These are phyloP conservation scores for Eupithecia subumbrata DNA, from an alignment of 2,888 invertebrate genomes.

Conservation along the genomic window DNA sequence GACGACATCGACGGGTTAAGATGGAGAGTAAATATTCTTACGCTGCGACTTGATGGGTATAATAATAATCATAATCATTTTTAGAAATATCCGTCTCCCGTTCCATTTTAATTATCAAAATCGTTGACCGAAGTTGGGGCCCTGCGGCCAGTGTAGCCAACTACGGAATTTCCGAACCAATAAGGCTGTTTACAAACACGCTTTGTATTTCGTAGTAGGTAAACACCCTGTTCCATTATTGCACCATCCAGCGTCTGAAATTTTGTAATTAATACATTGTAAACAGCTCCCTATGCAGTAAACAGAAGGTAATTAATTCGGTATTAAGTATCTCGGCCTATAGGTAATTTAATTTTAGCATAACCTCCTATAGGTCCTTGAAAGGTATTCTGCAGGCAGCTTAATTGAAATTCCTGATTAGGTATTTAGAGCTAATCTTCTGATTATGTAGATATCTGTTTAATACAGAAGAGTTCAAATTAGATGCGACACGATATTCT, in stretches of 20 bases:
- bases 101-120: not conserved
- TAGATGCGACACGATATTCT: conserved; percentile 7
- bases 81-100: not conserved
- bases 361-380: conserved; percentile 1
- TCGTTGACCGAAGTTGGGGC: not conserved
- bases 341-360: conserved; percentile 6
- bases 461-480: conserved; percentile 7
- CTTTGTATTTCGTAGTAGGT: conserved; percentile 70
- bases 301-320: conserved; percentile 3
- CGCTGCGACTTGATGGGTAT: no score
- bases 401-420: conserved; percentile 12
- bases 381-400: not conserved
- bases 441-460: conserved; percentile 13
- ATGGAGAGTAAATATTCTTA: no score
- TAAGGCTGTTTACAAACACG: conserved; percentile 70
- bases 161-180: conserved; percentile 56
- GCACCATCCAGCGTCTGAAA: conserved; percentile 59
- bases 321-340: not conserved
- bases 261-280: conserved; percentile 61
- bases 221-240: conserved; percentile 67
- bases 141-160: not conserved
- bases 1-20: no score
- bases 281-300: conserved; percentile 8
- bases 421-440: not conserved
- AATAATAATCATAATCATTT: no score